These are phyloP conservation scores for Sebastolobus altivelis DNA, from an alignment of 2,797 vertebrate species.

Conservation along the genomic window DNA sequence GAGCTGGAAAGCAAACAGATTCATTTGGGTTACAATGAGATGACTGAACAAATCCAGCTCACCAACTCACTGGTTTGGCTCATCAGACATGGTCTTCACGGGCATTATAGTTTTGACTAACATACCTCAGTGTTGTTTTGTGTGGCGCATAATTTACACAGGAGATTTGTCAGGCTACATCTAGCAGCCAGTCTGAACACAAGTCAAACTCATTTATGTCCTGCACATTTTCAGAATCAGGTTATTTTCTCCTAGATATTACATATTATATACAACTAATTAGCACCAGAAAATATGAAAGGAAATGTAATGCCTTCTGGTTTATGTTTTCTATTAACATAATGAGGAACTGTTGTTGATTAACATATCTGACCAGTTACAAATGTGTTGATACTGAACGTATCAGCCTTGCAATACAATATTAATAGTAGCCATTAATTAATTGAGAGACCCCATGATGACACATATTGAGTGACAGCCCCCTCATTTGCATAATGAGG, in stretches of 20 bases:
- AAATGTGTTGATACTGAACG: background rate
- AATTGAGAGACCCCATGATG: too few relatives aligned
- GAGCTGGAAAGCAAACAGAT: slow-evolving; percentile 70
- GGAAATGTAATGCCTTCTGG: background rate
- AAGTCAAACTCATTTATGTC: slow-evolving; percentile 4
- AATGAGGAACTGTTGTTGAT: background rate
- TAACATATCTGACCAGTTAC: background rate
- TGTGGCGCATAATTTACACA: slow-evolving; percentile 25
- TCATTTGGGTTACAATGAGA: slow-evolving; percentile 68
- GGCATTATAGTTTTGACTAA: slow-evolving; percentile 29
- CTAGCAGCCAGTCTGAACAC: background rate
- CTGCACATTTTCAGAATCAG: background rate
- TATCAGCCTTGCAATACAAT: background rate
- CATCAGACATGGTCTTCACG: slow-evolving; percentile 33
- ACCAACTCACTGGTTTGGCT: slow-evolving; percentile 55
- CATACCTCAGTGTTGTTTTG: slow-evolving; percentile 27
- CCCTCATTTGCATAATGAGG: too few relatives aligned
- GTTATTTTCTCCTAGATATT: background rate
- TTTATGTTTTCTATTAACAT: background rate
- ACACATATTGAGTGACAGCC: too few relatives aligned
- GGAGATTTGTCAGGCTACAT: slow-evolving; percentile 16
- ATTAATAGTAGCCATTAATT: too few relatives aligned
- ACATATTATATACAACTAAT: background rate
- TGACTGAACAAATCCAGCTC: slow-evolving; percentile 52
- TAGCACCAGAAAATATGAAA: background rate